Percentiles rank a stretch among this genome's conserved stretches.
phyloP scores from a whole-genome alignment of 2,888 invertebrate species.

The Diaphora mendica region DNA sequence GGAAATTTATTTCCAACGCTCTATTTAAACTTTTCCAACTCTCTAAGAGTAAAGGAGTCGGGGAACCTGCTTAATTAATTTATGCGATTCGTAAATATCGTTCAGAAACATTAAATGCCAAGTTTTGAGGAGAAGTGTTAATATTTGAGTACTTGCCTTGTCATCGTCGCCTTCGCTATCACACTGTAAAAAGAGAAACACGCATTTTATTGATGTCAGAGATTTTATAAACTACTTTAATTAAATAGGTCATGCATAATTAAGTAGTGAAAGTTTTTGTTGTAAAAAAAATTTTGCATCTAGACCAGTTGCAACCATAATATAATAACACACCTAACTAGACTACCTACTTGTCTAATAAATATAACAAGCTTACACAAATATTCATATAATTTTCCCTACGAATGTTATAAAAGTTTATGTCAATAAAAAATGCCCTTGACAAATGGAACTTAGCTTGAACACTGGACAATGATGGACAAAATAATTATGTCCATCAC shows the following conservation, averaged over 20 bases:
- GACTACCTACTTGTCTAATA: conserved; percentile 24
- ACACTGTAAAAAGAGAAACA: conserved; percentile 91
- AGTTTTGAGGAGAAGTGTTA: conserved; percentile 51
- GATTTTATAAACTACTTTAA: conserved; percentile 5
- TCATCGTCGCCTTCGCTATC: conserved; percentile 97
- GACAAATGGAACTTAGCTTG: background rate
- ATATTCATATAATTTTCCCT: background rate
- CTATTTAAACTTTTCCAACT: conserved; percentile 78
- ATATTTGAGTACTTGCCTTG: conserved; percentile 89
- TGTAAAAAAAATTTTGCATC: conserved; percentile 31
- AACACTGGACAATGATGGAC: too few species aligned
- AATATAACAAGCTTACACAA: conserved; percentile 44
- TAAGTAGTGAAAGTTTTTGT: conserved; percentile 24
- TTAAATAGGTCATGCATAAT: conserved; percentile 29
- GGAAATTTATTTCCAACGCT: conserved; percentile 81
- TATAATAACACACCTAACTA: conserved; percentile 17
- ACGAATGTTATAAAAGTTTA: background rate
- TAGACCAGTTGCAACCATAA: conserved; percentile 32
- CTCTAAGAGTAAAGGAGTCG: conserved; percentile 66
- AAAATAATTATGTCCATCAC: conserved; percentile 31
- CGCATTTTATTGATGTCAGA: conserved; percentile 42
- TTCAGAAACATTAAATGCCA: conserved; percentile 56
- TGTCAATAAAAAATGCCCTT: background rate
- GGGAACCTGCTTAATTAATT: conserved; percentile 77
- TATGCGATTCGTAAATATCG: conserved; percentile 71